These are phyloP conservation scores for Harmothoe impar DNA, from an alignment of 2,888 invertebrate genomes.

Conservation along the genomic window DNA sequence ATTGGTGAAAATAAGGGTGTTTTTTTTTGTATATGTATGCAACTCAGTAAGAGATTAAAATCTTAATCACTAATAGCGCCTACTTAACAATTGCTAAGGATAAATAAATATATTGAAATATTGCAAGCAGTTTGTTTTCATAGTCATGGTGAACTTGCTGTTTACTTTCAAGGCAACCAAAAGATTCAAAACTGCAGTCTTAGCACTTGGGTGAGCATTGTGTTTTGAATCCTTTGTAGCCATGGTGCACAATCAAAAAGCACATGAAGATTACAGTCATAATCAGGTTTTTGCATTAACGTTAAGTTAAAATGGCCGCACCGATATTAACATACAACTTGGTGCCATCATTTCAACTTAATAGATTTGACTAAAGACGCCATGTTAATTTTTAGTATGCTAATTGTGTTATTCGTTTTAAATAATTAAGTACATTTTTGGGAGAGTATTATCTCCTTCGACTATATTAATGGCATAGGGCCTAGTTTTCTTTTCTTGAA, in stretches of 20 bases:
- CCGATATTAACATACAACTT: background rate
- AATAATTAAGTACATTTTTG: background rate
- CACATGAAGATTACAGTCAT: conserved; percentile 48
- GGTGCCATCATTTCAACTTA: background rate
- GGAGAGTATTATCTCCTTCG: too few species aligned
- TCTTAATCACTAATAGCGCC: conserved; percentile 26
- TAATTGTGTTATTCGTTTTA: background rate
- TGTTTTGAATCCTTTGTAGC: conserved; percentile 36
- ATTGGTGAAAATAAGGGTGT: background rate
- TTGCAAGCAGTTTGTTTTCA: conserved; percentile 36
- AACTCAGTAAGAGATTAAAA: background rate
- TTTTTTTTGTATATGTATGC: background rate
- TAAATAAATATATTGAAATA: background rate
- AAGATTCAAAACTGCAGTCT: conserved; percentile 52
- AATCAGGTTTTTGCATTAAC: conserved; percentile 47
- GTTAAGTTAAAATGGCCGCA: background rate
- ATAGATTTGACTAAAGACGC: conserved; percentile 8
- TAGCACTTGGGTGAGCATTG: background rate
- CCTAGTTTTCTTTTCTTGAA: background rate
- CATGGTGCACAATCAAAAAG: conserved; percentile 47
- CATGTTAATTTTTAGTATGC: background rate
- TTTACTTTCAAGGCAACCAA: background rate
- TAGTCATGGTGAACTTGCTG: conserved; percentile 58
- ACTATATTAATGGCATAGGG: too few species aligned
- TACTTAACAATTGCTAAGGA: conserved; percentile 11